These are phyloP conservation scores for Archivesica marissinica DNA, from an alignment of 1,140 invertebrate species.

Conservation along the genomic window DNA sequence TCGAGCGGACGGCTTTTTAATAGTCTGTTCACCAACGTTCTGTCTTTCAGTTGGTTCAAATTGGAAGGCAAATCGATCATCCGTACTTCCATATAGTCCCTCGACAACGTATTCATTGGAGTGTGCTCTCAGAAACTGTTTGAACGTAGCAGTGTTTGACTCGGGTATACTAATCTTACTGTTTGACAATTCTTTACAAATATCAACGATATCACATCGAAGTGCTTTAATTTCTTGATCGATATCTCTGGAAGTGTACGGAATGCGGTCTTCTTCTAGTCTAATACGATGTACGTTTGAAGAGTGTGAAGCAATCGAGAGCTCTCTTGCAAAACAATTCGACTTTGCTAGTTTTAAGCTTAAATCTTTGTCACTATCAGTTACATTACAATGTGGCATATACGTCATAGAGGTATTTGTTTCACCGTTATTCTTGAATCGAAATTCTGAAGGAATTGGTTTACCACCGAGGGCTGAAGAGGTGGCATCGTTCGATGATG, in stretches of 20 bases:
- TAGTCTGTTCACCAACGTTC: neutral
- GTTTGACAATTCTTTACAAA: constrained; percentile 40
- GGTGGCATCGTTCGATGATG: neutral
- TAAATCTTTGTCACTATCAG: neutral
- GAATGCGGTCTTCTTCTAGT: neutral
- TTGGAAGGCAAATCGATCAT: constrained; percentile 18
- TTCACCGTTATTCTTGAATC: constrained; percentile 36
- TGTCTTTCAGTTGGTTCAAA: neutral
- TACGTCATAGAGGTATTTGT: constrained; percentile 20
- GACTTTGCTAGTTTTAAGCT: neutral
- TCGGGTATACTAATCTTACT: constrained; percentile 25
- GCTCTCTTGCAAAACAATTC: neutral
- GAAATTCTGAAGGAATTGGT: constrained; percentile 34
- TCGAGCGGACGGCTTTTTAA: constrained; percentile 29
- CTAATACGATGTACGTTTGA: neutral
- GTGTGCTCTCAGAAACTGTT: constrained; percentile 28
- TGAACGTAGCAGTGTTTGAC: neutral
- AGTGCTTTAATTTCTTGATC: constrained; percentile 38
- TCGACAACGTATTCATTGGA: constrained; percentile 13
- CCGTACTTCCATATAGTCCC: neutral
- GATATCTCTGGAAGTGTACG: constrained; percentile 3
- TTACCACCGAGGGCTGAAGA: constrained; percentile 24
- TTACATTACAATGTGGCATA: neutral
- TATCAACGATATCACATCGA: neutral
- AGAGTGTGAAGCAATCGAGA: neutral